Conservation (phyloP, 2,797 vertebrate genomes). For the Scyliorhinus canicula region DNA sequence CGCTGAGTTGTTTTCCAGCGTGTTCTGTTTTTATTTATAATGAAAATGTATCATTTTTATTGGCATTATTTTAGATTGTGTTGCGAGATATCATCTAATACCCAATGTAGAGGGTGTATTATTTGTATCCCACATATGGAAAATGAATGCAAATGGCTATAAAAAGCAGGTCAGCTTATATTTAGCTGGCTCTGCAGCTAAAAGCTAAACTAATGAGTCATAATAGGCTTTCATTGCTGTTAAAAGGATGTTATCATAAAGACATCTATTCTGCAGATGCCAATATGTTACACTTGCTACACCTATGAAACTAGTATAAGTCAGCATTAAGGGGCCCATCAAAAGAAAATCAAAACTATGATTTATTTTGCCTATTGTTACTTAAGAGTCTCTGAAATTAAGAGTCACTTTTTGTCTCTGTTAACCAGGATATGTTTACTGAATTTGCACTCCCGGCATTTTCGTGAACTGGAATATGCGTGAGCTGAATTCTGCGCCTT, state of each 20-base stretch:
- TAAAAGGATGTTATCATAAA: slow-evolving; percentile 29
- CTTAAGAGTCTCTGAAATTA: not conserved
- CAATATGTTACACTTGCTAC: not conserved
- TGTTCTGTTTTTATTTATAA: too few relatives aligned
- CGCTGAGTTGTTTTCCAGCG: too few relatives aligned
- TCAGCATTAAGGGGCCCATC: not conserved
- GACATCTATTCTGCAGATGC: not conserved
- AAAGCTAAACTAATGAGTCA: slow-evolving; percentile 26
- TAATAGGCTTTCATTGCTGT: not conserved
- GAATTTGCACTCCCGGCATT: not conserved
- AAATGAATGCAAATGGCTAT: not conserved
- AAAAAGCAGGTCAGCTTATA: not conserved
- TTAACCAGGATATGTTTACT: not conserved
- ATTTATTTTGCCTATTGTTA: not conserved
- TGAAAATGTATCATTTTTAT: not conserved
- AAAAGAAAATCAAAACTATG: slow-evolving; percentile 32
- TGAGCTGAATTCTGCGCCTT: not conserved
- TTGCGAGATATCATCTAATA: not conserved
- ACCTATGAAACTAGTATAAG: slow-evolving; percentile 16
- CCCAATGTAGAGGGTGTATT: not conserved
- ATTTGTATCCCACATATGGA: not conserved
- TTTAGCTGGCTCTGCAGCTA: not conserved
- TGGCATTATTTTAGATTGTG: not conserved
- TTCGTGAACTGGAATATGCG: not conserved
- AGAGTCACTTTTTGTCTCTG: not conserved